Evolutionary conservation across 2,797 vertebrate genomes (phyloP), one percentile per base, ranked within the genome.

Genomic region (Clarias laeviceps): DNA sequence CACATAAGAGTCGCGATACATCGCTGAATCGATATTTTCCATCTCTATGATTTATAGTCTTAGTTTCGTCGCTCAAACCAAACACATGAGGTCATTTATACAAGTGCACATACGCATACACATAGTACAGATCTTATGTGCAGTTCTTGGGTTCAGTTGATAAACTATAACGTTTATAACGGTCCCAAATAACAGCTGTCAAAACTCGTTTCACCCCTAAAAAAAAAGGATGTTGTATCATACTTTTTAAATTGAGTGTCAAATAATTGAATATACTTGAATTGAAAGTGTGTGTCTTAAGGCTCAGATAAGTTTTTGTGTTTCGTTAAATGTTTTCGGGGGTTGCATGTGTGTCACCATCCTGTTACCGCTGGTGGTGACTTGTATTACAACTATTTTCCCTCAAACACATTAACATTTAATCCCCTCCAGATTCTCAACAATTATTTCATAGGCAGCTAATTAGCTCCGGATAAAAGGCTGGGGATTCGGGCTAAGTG

Each of bases 361-460:
- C 32, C 84, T 89, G 73, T 66, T 82, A 72, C 82, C 73, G 76
- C 82, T 69, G 27, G 82, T 86, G 89, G 93, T 94, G 91, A 92
- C 92, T 93, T 94, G 93, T 95, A 93, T 90, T 93, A 94, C 94
- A 93, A 93, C 93, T 89, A 87, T 93, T 92, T 91, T 88, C 90
- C 92, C 92, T 91, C 91, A 93, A 93, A 94, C 91, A 92, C 91
- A 94, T 95, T 93, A 94, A 94, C 94, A 90, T 94, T 93, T 91
- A 94, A 95, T 93, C 92, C 90, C 90, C 89, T 85, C 90, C 91
- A 88, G 87, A 93, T 93, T 92, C 91, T 94, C 93, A 94, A 95
- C 95, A 93, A 95, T 95, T 94, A 93, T 95, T 95, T 96, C 94
- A 95, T 94, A 91, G 92, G 88, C 62, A 81, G 92, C 93, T 96